Base-by-base conservation (phyloP, 2,888 invertebrate genomes). In the Drosophila helvetica region DNA sequence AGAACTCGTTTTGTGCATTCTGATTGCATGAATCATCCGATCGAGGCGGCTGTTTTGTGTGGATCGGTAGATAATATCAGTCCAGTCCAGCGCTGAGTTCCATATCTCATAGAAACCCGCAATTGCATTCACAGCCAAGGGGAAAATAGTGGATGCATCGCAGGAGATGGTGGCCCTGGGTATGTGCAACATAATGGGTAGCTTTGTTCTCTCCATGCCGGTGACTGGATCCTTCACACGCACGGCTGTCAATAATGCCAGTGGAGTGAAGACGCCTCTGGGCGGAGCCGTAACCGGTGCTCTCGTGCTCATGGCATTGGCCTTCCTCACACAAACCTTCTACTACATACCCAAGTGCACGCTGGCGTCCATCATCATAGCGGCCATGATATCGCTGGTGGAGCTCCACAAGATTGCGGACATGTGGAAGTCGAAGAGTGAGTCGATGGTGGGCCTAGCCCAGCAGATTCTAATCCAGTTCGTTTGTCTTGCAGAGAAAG, bases 81-180 rank as follows among this genome's bases (percentile, higher is more conserved):
- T 38, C 2, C n/a, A 38, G 38, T 7, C 38, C 6, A 15, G 15
- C 2, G 2, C 15, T 2, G 15, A 38, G 38, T 38, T 1, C 2
- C n/a, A 4, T 33, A 1, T 7, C 15, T 33, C 2, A 5, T 17
- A 1, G 3, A 0, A n/a, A 5, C 18, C 6, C 1, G 3, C 1
- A 1, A 5, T 10, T 25, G 75, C 82, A 43, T 60, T 90, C 90
- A 2, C 83, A 96, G 96, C 96, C 0, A 95, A 95, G 87, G 95
- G 96, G 0, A 94, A 94, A 80, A 93, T 94, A 0, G 94, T 98
- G 63, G 96, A 98, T 91, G 96, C 96, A 1, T 97, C 96, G 0
- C 98, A 98, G 91, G 98, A 98, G 92, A 95, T 98, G 94, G 91
- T 98, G 33, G 97, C 98, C 0, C 92, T 98, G 47, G 97, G 97